phyloP scores from a whole-genome alignment of 37 sponge, comb jelly and placozoan genomes.

The Cladorhizidae sp. region DNA sequence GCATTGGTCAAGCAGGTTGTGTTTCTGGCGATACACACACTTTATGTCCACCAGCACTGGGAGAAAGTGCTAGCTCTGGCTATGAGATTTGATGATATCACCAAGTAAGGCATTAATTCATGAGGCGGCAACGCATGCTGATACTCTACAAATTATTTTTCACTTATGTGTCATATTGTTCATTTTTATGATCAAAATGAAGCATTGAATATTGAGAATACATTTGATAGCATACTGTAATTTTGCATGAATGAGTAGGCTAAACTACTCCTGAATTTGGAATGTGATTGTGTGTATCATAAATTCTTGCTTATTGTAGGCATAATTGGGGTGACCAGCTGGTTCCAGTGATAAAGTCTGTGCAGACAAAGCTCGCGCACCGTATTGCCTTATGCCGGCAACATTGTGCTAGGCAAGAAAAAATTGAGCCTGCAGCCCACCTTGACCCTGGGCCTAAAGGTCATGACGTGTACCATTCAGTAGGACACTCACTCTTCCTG shows the following conservation, averaged over 20 bases:
- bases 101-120: conserved; percentile 32
- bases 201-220: too few species aligned
- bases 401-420: background rate
- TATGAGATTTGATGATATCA: conserved; percentile 17
- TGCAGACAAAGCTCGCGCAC: conserved; percentile 22
- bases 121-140: too few species aligned
- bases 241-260: too few species aligned
- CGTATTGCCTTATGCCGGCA: background rate
- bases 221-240: too few species aligned
- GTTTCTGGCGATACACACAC: conserved; percentile 37
- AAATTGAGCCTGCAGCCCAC: conserved; percentile 70
- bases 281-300: background rate
- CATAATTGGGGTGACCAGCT: conserved; percentile 36
- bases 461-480: conserved; percentile 61
- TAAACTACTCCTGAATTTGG: too few species aligned
- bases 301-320: background rate
- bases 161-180: too few species aligned
- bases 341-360: conserved; percentile 33
- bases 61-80: conserved; percentile 44
- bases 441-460: conserved; percentile 53
- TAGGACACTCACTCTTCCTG: conserved; percentile 54
- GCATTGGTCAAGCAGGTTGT: conserved; percentile 28
- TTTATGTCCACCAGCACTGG: conserved; percentile 61
- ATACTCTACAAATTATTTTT: too few species aligned
- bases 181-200: too few species aligned